Evolutionary conservation across 2,888 invertebrate species (phyloP).

Genomic region (Limnephilus rhombicus): DNA sequence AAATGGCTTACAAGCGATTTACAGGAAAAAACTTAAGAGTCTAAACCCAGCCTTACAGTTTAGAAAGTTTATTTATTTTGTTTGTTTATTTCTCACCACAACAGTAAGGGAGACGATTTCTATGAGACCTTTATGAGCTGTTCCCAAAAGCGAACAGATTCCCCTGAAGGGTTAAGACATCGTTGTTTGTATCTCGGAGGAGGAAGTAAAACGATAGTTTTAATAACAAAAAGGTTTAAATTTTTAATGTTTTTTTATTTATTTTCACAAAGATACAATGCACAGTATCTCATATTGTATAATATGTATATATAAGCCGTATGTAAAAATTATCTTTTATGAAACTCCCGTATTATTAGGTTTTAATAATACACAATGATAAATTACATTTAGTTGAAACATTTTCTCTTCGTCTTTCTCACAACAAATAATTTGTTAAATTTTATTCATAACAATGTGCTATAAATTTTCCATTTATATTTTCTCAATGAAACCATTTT

Average conservation of each 20-base stretch:
- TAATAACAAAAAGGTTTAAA: slow-evolving; percentile 20
- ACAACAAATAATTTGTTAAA: slow-evolving; percentile 34
- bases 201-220: neutral
- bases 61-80: too few relatives aligned
- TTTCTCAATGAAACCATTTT: slow-evolving; percentile 49
- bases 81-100: too few relatives aligned
- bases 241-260: slow-evolving; percentile 59
- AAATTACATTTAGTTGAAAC: slow-evolving; percentile 53
- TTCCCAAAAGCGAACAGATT: too few relatives aligned
- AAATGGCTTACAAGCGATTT: too few relatives aligned
- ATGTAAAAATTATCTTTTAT: slow-evolving; percentile 59
- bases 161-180: too few relatives aligned
- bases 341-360: slow-evolving; percentile 52
- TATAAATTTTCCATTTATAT: slow-evolving; percentile 56
- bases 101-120: too few relatives aligned
- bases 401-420: slow-evolving; percentile 38
- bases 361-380: slow-evolving; percentile 50
- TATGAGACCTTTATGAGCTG: too few relatives aligned
- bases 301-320: slow-evolving; percentile 58
- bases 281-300: slow-evolving; percentile 58
- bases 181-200: neutral
- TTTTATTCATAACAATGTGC: slow-evolving; percentile 58
- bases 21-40: too few relatives aligned
- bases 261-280: slow-evolving; percentile 61
- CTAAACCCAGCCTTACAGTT: too few relatives aligned